Evolutionary conservation across 2,113 vertebrate species (phyloP).

Genomic region (Sturnira hondurensis): DNA sequence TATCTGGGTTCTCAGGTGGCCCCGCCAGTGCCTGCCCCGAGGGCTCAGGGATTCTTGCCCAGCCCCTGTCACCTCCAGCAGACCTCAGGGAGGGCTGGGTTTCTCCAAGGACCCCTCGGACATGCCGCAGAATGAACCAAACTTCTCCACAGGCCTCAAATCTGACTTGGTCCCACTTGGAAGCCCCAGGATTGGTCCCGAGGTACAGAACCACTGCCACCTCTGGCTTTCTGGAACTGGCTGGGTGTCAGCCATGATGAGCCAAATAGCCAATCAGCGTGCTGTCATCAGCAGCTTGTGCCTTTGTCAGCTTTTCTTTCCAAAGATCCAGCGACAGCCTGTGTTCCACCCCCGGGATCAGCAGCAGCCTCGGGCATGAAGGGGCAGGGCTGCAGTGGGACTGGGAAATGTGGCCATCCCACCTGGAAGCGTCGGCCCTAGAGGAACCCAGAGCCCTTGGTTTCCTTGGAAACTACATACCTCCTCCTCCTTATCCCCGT

Average conservation of each 20-base stretch:
- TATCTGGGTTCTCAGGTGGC: not conserved
- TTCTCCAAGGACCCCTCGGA: conserved; percentile 55
- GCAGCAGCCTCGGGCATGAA: not conserved
- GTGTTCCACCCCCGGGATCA: not conserved
- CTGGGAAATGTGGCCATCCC: not conserved
- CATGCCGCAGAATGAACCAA: conserved; percentile 18
- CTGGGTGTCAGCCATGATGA: not conserved
- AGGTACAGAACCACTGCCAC: conserved; percentile 19
- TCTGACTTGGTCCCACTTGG: not conserved
- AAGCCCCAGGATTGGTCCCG: conserved; percentile 7
- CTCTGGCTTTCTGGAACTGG: not conserved
- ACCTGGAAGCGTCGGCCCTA: not conserved
- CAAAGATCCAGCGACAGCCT: not conserved
- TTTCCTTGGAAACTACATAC: conserved; percentile 62
- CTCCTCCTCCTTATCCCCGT: conserved; percentile 52
- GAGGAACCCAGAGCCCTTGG: conserved; percentile 21
- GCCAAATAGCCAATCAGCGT: not conserved
- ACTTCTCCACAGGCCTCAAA: conserved; percentile 5
- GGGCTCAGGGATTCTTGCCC: conserved; percentile 64
- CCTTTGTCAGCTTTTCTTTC: conserved; percentile 36
- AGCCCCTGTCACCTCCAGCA: conserved; percentile 53
- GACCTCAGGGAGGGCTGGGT: conserved; percentile 65
- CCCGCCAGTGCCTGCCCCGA: not conserved
- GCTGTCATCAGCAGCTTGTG: conserved; percentile 17
- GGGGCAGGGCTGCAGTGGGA: not conserved